Percentiles rank a stretch among this genome's conserved stretches.
These are phyloP conservation scores for Condylura cristata DNA, from an alignment of 2,113 vertebrate genomes.

Conservation along the genomic window DNA sequence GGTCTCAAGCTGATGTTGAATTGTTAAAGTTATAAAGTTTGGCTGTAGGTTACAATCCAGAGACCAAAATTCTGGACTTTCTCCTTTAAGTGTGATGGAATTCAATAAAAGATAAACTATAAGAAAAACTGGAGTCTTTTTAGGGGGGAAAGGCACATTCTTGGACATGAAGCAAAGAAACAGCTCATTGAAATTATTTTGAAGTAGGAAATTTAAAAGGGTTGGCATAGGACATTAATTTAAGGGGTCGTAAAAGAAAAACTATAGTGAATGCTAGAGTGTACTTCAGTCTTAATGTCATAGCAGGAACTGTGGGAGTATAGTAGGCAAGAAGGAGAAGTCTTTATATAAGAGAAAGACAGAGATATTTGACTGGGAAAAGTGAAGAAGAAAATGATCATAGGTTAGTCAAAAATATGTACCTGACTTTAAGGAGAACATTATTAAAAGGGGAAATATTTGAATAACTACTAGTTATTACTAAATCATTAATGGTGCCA, in stretches of 20 bases:
- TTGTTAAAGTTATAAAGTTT: background rate
- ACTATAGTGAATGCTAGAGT: background rate
- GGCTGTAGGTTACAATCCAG: background rate
- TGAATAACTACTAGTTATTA: background rate
- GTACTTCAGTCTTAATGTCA: background rate
- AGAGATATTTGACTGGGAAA: background rate
- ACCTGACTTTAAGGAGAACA: background rate
- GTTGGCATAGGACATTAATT: background rate
- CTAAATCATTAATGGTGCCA: background rate
- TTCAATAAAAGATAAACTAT: background rate
- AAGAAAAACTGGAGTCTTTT: background rate
- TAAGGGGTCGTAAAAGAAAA: slow-evolving; percentile 30
- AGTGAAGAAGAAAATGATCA: background rate
- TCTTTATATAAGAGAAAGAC: background rate
- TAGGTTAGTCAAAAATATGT: background rate
- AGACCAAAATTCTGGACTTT: background rate
- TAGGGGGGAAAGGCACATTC: background rate
- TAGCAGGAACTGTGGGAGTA: background rate
- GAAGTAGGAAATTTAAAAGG: background rate
- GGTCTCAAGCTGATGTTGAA: background rate
- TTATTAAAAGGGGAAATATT: background rate
- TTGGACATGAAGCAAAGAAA: background rate
- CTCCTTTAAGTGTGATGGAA: background rate
- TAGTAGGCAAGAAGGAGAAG: background rate
- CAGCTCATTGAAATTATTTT: background rate